Evolutionary conservation across 2,113 vertebrate species (phyloP).

Genomic region (Marmota flaviventris): DNA sequence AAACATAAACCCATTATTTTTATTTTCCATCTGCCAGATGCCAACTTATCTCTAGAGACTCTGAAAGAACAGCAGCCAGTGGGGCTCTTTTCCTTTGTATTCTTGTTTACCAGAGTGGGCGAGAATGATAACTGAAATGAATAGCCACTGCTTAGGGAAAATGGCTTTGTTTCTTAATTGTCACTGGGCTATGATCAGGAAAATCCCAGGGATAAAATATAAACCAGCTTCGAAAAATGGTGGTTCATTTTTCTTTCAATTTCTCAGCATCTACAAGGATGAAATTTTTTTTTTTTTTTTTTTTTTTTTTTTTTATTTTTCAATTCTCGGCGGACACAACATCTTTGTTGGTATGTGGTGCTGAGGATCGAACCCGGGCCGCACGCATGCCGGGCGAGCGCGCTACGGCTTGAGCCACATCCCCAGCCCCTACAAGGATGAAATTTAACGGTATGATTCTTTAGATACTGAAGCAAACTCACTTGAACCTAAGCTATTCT

Average conservation of each 20-base stretch:
- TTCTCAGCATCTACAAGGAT: slow-evolving; percentile 18
- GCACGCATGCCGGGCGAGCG: too few relatives aligned
- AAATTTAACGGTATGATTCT: slow-evolving; percentile 43
- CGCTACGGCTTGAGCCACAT: too few relatives aligned
- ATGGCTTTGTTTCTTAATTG: slow-evolving; percentile 54
- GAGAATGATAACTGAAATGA: slow-evolving; percentile 11
- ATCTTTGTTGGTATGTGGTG: too few relatives aligned
- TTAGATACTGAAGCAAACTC: slow-evolving; percentile 42
- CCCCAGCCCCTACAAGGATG: background rate
- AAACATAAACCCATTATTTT: slow-evolving; percentile 70
- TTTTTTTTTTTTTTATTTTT: too few relatives aligned
- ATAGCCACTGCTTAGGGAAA: slow-evolving; percentile 13
- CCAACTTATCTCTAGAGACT: slow-evolving; percentile 59
- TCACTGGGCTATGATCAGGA: slow-evolving; percentile 22
- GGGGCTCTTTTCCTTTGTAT: slow-evolving; percentile 43
- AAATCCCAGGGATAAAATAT: slow-evolving; percentile 42
- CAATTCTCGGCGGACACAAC: too few relatives aligned
- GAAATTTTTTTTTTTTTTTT: too few relatives aligned
- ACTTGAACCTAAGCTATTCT: background rate
- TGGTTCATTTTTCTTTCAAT: background rate
- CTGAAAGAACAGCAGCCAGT: slow-evolving; percentile 56
- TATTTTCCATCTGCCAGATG: slow-evolving; percentile 74
- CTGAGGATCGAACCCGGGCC: too few relatives aligned
- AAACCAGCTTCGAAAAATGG: slow-evolving; percentile 30
- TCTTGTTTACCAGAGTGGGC: slow-evolving; percentile 41